Base-by-base conservation (phyloP, 2,888 invertebrate species). In the Eupithecia insigniata region DNA sequence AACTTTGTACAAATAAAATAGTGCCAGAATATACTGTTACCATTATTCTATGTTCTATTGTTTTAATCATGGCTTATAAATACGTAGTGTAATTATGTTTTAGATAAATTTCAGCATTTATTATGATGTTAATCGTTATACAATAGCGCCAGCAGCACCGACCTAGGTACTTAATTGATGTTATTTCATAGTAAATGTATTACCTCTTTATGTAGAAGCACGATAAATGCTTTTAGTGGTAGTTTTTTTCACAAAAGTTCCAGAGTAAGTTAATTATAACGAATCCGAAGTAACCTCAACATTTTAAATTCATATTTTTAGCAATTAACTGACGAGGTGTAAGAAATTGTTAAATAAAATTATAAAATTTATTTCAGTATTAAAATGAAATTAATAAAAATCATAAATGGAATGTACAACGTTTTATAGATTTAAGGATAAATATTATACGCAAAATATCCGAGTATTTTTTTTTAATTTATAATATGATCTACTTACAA, bases 81-180 rank as follows among this genome's bases (percentile, higher is more conserved):
- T 76, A 77, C 73, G 75, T 78, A 79, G 76, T 76, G 71, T 81
- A 81, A 78, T 81, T 80, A 34, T 83, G 82, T 80, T 82, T 80
- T 82, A 81, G 76, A 80, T 81, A 80, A 83, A 81, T 81, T 82
- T 80, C 85, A 89, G 92, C 92, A 92, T 92, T 92, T 92, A 91
- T 86, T 85, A 83, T 83, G 81, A 75, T 83, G 83, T 85, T 84
- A 82, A 82, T 82, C 78, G 75, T 81, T 79, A 79, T 78, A 75
- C 77, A 76, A 43, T 73, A 79, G 76, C 79, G 79, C 85, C 88
- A 87, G 87, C 88, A 89, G 88, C 89, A 87, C 86, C 85, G 75
- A 82, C 76, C 87, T 92, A 91, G 90, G 89, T 92, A 90, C 88
- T 87, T 87, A 87, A 76, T 78, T 67, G 26, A 74, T 55, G 28